Evolutionary conservation across 2,113 vertebrate genomes (phyloP).

Genomic region (Pituophis catenifer): DNA sequence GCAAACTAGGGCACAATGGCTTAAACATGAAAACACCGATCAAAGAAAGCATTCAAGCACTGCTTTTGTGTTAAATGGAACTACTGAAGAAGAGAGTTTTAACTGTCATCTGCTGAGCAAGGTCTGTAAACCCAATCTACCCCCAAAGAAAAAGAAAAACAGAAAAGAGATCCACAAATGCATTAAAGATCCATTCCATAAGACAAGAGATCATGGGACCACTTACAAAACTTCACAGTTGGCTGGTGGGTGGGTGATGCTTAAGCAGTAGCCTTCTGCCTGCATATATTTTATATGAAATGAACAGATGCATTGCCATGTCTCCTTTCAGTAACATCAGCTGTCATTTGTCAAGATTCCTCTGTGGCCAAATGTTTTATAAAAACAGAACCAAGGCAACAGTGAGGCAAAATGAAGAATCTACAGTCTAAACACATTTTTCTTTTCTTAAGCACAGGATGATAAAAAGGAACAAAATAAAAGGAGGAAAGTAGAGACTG

Average conservation of each 20-base stretch:
- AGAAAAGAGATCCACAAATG: neutral
- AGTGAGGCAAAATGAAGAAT: neutral
- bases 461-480: neutral
- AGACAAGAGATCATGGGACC: neutral
- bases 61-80: neutral
- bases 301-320: constrained; percentile 9
- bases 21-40: neutral
- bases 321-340: constrained; percentile 9
- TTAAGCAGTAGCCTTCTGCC: neutral
- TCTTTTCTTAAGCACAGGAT: neutral
- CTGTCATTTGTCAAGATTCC: constrained; percentile 3
- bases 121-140: neutral
- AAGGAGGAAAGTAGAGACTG: neutral
- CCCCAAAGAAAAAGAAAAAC: neutral
- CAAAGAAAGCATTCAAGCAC: neutral
- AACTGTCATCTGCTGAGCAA: neutral
- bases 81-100: neutral
- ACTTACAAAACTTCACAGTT: neutral
- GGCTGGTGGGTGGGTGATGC: neutral
- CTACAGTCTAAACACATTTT: constrained; percentile 7
- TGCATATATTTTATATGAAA: neutral
- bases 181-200: neutral
- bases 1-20: neutral
- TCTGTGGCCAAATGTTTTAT: constrained; percentile 9
- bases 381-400: constrained; percentile 32